phyloP scores from a whole-genome alignment of 2,888 invertebrate species.

The Calliphora vomitoria region DNA sequence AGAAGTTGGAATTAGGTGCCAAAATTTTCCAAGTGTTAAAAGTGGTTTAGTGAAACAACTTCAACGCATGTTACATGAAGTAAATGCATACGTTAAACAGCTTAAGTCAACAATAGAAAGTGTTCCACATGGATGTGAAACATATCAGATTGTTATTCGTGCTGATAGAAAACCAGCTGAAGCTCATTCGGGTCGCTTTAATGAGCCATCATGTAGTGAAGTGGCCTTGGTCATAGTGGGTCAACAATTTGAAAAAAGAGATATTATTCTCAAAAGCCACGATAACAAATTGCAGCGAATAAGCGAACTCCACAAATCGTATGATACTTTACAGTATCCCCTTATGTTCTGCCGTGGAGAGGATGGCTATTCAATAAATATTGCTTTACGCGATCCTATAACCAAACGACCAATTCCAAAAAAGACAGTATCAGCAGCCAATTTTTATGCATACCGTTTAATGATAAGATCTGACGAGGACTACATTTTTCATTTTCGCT shows the following conservation, averaged over 20 bases:
- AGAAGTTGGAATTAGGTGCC: background rate
- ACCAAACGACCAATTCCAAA: background rate
- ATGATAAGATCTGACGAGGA: too few relatives aligned
- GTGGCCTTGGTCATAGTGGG: slow-evolving; percentile 33
- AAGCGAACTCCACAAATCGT: slow-evolving; percentile 19
- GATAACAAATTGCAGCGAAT: slow-evolving; percentile 34
- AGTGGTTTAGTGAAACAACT: background rate
- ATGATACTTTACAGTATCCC: slow-evolving; percentile 43
- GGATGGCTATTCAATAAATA: slow-evolving; percentile 23
- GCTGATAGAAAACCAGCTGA: slow-evolving; percentile 12
- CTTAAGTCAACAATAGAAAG: slow-evolving; percentile 24
- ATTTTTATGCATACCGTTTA: too few relatives aligned
- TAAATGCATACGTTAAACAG: background rate
- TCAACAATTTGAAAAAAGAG: slow-evolving; percentile 1
- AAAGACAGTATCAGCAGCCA: too few relatives aligned
- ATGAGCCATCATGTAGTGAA: slow-evolving; percentile 23
- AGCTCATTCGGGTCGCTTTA: slow-evolving; percentile 8
- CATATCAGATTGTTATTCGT: slow-evolving; percentile 6
- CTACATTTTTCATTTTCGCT: too few relatives aligned
- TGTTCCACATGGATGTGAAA: background rate
- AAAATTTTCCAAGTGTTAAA: slow-evolving; percentile 9
- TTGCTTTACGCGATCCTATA: background rate
- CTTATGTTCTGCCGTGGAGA: slow-evolving; percentile 42
- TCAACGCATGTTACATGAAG: slow-evolving; percentile 14
- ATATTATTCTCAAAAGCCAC: slow-evolving; percentile 31